A percentile compares a stretch with the other conserved stretches of the same genome.
Conservation (phyloP, 2,888 invertebrate genomes). For the Chymomyza caudatula region DNA sequence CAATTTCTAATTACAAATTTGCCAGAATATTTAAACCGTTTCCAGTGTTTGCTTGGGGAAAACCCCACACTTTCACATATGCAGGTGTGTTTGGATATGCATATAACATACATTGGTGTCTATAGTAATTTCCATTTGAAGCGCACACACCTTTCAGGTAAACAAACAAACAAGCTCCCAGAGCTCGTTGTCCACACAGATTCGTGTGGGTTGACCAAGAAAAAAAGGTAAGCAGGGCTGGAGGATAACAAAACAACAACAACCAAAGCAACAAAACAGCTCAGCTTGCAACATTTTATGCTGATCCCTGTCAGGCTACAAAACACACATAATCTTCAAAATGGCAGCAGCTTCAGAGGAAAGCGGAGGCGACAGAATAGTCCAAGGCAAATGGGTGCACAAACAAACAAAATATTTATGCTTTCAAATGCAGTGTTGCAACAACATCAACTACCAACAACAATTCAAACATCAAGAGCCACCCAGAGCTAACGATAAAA, state of each 20-base stretch:
- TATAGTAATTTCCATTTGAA: conserved; percentile 4
- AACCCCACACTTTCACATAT: conserved; percentile 9
- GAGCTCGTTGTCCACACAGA: not conserved
- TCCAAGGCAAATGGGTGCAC: conserved; percentile 16
- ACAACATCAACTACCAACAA: conserved; percentile 27
- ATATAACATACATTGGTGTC: not conserved
- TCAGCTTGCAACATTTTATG: conserved; percentile 78
- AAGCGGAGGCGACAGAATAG: conserved; percentile 7
- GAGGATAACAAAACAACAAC: conserved; percentile 7
- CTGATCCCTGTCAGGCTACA: conserved; percentile 77
- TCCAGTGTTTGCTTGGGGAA: conserved; percentile 57
- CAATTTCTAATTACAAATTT: conserved; percentile 76
- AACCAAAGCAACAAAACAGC: conserved; percentile 56
- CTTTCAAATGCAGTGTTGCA: conserved; percentile 28
- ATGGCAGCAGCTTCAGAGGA: conserved; percentile 34
- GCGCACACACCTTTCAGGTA: conserved; percentile 46
- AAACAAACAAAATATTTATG: conserved; percentile 71
- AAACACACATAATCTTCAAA: conserved; percentile 78
- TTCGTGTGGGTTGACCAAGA: not conserved
- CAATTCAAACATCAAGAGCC: conserved; percentile 16
- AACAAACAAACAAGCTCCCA: conserved; percentile 34
- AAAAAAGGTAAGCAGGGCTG: not conserved
- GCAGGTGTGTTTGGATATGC: not conserved
- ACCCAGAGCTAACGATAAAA: conserved; percentile 35
- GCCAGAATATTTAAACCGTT: conserved; percentile 73